A percentile compares a stretch with the other conserved stretches of the same genome.
phyloP scores from a whole-genome alignment of 2,888 invertebrate genomes.

The Cheilosia scutellata region DNA sequence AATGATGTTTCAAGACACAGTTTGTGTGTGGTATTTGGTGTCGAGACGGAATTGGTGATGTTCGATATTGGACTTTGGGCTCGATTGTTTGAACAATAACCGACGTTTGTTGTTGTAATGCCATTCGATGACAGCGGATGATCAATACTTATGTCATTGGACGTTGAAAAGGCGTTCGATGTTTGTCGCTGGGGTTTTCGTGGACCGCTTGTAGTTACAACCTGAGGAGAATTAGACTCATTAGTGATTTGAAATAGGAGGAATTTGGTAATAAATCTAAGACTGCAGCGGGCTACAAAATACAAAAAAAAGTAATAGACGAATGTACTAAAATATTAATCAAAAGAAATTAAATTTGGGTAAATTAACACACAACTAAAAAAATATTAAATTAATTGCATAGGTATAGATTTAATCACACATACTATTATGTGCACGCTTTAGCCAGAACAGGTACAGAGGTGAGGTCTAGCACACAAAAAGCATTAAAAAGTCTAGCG shows the following conservation, averaged over 20 bases:
- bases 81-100: conserved; percentile 55
- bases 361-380: neutral
- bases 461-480: conserved; percentile 6
- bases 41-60: conserved; percentile 82
- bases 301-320: conserved; percentile 55
- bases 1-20: conserved; percentile 91
- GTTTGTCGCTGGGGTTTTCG: conserved; percentile 89
- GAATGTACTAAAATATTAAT: conserved; percentile 60
- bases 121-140: conserved; percentile 73
- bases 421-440: neutral
- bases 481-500: conserved; percentile 8
- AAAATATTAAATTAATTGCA: neutral
- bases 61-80: conserved; percentile 86
- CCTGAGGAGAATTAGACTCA: conserved; percentile 84
- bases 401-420: neutral
- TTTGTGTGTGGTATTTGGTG: conserved; percentile 85
- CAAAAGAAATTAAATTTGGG: conserved; percentile 12
- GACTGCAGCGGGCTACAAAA: conserved; percentile 69
- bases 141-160: conserved; percentile 80
- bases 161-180: conserved; percentile 84
- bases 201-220: conserved; percentile 91
- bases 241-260: conserved; percentile 1
- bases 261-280: conserved; percentile 32
- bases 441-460: conserved; percentile 10
- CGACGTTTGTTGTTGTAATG: conserved; percentile 78